Evolutionary conservation across 2,888 invertebrate genomes (phyloP).

Genomic region (Cremastinae sp.): DNA sequence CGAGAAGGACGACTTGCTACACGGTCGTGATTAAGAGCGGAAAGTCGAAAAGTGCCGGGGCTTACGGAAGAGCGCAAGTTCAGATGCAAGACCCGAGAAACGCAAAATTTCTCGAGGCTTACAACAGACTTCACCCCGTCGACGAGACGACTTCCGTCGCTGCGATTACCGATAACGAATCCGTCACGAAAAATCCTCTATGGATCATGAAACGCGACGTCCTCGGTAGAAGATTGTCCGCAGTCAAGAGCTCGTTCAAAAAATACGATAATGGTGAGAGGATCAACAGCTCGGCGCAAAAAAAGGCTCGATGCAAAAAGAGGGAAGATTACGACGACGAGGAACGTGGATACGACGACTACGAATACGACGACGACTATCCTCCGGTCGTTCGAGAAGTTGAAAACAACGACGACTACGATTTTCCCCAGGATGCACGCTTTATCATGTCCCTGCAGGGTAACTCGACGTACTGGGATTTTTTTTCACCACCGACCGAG

Average conservation of each 20-base stretch:
- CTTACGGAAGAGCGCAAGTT: constrained; percentile 19
- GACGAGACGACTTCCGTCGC: not conserved
- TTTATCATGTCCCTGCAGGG: constrained; percentile 16
- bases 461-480: constrained; percentile 1
- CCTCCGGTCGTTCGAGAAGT: constrained; percentile 14
- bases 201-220: constrained; percentile 44
- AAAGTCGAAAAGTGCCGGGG: constrained; percentile 20
- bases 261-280: not conserved
- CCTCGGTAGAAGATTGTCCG: constrained; percentile 44
- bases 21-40: constrained; percentile 55
- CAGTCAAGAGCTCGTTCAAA: not conserved
- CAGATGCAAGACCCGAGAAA: constrained; percentile 45
- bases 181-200: not conserved
- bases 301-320: not conserved
- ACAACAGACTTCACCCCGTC: constrained; percentile 28
- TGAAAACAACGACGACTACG: not conserved
- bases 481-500: constrained; percentile 43
- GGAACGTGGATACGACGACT: constrained; percentile 24
- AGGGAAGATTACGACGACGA: constrained; percentile 2
- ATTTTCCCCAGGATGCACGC: constrained; percentile 4
- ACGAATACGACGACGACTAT: constrained; percentile 34
- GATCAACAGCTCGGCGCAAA: not conserved
- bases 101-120: constrained; percentile 14
- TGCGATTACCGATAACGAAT: not conserved
- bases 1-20: constrained; percentile 55